Conservation (phyloP, 1,140 invertebrate genomes). For the Chymomyza costata region DNA sequence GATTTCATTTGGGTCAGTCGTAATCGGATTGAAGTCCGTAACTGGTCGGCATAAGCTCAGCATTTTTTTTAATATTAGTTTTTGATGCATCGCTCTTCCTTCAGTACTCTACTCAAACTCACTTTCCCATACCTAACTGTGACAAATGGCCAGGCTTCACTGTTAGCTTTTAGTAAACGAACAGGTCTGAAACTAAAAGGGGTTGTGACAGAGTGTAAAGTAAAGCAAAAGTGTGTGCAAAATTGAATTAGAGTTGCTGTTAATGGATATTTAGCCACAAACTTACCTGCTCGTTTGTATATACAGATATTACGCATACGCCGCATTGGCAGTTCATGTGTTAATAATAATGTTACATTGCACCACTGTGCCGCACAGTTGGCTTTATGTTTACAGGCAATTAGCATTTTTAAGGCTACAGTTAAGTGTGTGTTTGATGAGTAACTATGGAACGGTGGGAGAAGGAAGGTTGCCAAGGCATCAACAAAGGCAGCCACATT, state of each 20-base stretch:
- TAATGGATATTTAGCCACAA: slow-evolving; percentile 27
- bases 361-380: slow-evolving; percentile 35
- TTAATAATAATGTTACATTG: slow-evolving; percentile 16
- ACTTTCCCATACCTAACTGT: too few relatives aligned
- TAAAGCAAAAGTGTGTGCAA: slow-evolving; percentile 1
- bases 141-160: too few relatives aligned
- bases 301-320: slow-evolving; percentile 59
- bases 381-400: slow-evolving; percentile 66
- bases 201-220: slow-evolving; percentile 16
- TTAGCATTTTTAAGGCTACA: slow-evolving; percentile 64
- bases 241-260: too few relatives aligned
- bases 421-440: too few relatives aligned
- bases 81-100: too few relatives aligned
- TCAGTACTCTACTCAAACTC: too few relatives aligned
- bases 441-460: background rate
- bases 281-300: slow-evolving; percentile 17
- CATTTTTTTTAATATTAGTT: too few relatives aligned
- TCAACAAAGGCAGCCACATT: slow-evolving; percentile 54
- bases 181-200: background rate
- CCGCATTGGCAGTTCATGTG: slow-evolving; percentile 16
- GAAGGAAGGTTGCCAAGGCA: background rate
- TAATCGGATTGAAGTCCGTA: too few relatives aligned
- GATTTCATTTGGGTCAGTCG: too few relatives aligned
- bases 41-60: too few relatives aligned
- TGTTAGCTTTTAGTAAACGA: too few relatives aligned